Percentiles rank a stretch among this genome's conserved stretches.
Evolutionary conservation across 1,140 invertebrate genomes (phyloP).

Genomic region (Bombus turneri): DNA sequence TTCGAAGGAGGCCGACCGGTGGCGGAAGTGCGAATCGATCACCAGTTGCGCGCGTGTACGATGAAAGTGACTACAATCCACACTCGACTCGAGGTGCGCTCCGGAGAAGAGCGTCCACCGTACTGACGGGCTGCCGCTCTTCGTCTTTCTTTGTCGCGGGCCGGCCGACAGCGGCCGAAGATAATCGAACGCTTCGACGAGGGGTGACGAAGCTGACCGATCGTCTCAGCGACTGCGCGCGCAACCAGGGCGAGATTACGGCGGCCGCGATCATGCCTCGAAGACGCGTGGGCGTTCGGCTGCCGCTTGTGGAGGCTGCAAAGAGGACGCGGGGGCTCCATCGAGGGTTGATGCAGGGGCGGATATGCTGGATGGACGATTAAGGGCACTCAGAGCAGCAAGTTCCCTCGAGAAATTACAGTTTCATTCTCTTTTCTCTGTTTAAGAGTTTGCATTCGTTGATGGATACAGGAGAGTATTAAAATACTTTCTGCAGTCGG

Average conservation of each 20-base stretch:
- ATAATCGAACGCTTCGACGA: slow-evolving; percentile 53
- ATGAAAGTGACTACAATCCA: slow-evolving; percentile 2
- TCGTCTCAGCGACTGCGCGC: slow-evolving; percentile 65
- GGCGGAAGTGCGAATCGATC: slow-evolving; percentile 68
- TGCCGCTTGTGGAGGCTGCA: slow-evolving; percentile 45
- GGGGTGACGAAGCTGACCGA: slow-evolving; percentile 39
- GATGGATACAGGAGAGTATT: not conserved
- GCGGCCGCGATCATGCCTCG: slow-evolving; percentile 45
- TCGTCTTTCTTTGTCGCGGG: slow-evolving; percentile 56
- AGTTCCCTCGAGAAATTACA: slow-evolving; percentile 27
- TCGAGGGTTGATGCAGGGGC: slow-evolving; percentile 51
- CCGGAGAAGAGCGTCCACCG: slow-evolving; percentile 70
- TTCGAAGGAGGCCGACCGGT: slow-evolving; percentile 57
- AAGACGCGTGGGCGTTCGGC: slow-evolving; percentile 67
- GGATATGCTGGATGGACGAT: slow-evolving; percentile 29
- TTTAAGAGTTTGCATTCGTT: not conserved
- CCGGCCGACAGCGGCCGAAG: slow-evolving; percentile 58
- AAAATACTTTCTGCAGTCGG: not conserved
- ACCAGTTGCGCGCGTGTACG: slow-evolving; percentile 70
- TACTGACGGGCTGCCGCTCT: slow-evolving; percentile 66
- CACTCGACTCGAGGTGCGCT: slow-evolving; percentile 60
- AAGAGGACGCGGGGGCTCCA: slow-evolving; percentile 30
- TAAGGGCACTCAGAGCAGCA: slow-evolving; percentile 37
- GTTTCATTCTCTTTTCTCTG: not conserved
- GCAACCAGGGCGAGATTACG: slow-evolving; percentile 37